phyloP scores from a whole-genome alignment of 2,113 vertebrate genomes.

The Echinops telfairi region DNA sequence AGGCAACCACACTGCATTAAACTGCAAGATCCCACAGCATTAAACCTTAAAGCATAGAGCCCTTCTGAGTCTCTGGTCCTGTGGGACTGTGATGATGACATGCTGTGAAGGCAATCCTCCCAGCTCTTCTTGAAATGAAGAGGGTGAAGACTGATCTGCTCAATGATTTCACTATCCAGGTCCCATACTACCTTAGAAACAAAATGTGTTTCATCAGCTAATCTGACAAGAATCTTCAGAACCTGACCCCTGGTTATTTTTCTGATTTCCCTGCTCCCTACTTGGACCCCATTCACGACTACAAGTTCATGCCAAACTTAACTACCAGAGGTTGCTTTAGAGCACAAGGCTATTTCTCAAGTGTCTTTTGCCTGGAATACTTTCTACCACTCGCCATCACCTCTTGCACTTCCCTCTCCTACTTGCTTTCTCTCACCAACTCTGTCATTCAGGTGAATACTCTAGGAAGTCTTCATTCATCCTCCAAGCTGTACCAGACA shows the following conservation, averaged over 20 bases:
- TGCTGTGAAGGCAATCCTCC: not conserved
- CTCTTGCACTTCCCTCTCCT: not conserved
- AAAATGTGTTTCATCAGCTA: not conserved
- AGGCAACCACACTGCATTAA: not conserved
- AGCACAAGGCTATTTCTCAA: slow-evolving; percentile 3
- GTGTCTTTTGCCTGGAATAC: not conserved
- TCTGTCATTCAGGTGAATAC: slow-evolving; percentile 6
- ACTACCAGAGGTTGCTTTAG: not conserved
- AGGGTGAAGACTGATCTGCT: not conserved
- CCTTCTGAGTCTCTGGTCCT: not conserved
- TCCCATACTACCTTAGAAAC: not conserved
- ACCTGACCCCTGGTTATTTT: not conserved
- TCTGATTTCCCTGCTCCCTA: not conserved
- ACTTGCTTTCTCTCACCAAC: not conserved
- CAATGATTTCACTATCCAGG: not conserved
- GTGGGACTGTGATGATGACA: not conserved
- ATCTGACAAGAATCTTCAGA: not conserved
- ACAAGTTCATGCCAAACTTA: not conserved
- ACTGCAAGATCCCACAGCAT: not conserved
- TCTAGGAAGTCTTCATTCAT: not conserved
- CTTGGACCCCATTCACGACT: not conserved
- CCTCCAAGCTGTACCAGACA: not conserved
- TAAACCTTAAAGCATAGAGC: not conserved
- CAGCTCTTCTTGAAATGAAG: not conserved
- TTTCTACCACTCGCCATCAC: not conserved